Conservation (phyloP, 2,113 vertebrate species). For the Haplotaxodon microlepis region DNA sequence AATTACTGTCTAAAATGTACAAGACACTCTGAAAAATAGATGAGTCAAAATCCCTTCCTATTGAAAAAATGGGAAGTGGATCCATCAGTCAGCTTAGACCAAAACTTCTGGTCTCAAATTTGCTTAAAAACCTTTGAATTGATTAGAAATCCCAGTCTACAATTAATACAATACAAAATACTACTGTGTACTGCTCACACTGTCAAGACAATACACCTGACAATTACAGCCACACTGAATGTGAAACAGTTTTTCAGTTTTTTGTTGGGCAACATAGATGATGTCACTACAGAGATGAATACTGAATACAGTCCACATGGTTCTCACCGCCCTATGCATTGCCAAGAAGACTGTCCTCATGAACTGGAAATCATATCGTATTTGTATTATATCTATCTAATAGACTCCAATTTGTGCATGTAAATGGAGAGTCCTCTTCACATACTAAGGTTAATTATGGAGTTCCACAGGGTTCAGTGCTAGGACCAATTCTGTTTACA, state of each 20-base stretch:
- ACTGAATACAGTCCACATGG: background rate
- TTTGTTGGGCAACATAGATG: background rate
- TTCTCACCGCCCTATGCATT: fast-evolving
- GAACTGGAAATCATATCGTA: too few relatives aligned
- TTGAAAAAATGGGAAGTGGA: background rate
- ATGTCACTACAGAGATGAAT: background rate
- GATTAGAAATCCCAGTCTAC: background rate
- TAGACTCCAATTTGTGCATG: too few relatives aligned
- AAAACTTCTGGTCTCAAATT: background rate
- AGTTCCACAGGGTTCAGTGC: too few relatives aligned
- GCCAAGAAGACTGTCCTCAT: too few relatives aligned
- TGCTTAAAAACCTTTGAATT: background rate
- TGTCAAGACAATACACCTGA: background rate
- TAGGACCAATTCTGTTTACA: too few relatives aligned
- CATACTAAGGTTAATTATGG: too few relatives aligned
- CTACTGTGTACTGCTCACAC: background rate
- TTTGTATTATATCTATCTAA: too few relatives aligned
- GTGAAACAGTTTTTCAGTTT: background rate
- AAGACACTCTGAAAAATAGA: background rate
- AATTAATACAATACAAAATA: background rate
- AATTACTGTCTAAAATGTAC: background rate
- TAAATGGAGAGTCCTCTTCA: too few relatives aligned
- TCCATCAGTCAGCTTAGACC: background rate
- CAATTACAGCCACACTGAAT: background rate
- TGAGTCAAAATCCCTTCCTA: background rate